Percentiles rank a stretch among this genome's conserved stretches.
These are phyloP conservation scores for Eurypyga helias DNA, from an alignment of 2,113 vertebrate species.

Conservation along the genomic window DNA sequence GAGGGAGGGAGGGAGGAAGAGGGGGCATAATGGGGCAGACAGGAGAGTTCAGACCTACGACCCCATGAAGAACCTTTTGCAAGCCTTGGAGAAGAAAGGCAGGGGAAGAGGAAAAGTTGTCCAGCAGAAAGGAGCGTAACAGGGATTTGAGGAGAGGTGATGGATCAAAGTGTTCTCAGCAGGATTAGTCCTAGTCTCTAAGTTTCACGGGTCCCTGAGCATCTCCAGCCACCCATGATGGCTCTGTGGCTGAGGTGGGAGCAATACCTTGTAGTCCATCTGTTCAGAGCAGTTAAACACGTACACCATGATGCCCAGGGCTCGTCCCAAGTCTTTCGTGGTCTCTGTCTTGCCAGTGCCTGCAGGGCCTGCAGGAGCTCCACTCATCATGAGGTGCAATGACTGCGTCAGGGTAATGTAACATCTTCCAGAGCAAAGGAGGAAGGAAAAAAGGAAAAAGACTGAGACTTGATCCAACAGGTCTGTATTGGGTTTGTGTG, in stretches of 20 bases:
- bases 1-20: background rate
- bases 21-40: rapidly evolving
- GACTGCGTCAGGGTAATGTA: slow-evolving; percentile 97
- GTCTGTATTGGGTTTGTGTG: no score
- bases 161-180: background rate
- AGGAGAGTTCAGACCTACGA: background rate
- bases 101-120: background rate
- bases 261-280: slow-evolving; percentile 95
- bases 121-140: background rate
- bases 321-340: slow-evolving; percentile 94
- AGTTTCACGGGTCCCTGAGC: rapidly evolving
- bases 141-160: background rate
- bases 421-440: slow-evolving; percentile 77
- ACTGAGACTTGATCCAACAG: background rate
- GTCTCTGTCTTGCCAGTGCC: slow-evolving; percentile 97
- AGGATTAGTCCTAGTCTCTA: background rate
- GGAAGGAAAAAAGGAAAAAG: background rate
- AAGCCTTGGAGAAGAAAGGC: background rate
- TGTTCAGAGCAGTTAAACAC: slow-evolving; percentile 99
- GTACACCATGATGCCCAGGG: slow-evolving; percentile 94
- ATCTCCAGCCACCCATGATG: rapidly evolving
- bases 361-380: slow-evolving; percentile 91
- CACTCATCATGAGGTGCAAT: slow-evolving; percentile 94
- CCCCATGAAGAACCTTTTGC: background rate
- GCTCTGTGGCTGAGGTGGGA: rapidly evolving